These are phyloP conservation scores for Steromphala cineraria DNA, from an alignment of 2,888 invertebrate species.

Conservation along the genomic window DNA sequence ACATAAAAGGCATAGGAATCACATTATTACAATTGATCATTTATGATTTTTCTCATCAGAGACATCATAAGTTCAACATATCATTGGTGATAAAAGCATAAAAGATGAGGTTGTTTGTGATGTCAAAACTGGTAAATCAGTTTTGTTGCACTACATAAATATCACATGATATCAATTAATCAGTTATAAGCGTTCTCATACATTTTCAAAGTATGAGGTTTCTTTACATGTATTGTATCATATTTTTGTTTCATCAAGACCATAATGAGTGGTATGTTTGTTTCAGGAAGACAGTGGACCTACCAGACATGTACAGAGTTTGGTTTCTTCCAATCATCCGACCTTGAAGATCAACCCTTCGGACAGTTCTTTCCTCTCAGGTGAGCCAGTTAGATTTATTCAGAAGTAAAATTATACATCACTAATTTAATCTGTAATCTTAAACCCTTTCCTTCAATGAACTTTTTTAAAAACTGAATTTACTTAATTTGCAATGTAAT, in stretches of 20 bases:
- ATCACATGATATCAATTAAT: neutral
- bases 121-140: neutral
- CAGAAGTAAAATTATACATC: neutral
- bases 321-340: conserved; percentile 94
- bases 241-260: no score
- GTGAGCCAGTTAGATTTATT: conserved; percentile 72
- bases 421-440: no score
- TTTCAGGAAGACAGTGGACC: conserved; percentile 88
- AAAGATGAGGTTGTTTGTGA: neutral
- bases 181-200: no score
- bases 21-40: no score
- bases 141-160: no score
- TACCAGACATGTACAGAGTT: conserved; percentile 98
- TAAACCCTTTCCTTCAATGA: no score
- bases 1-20: no score
- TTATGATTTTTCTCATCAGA: neutral
- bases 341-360: conserved; percentile 81
- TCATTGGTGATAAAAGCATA: neutral
- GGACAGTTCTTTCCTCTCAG: conserved; percentile 85
- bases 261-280: no score
- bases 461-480: no score
- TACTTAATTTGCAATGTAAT: no score
- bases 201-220: neutral
- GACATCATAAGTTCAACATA: neutral
- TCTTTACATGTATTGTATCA: neutral